Conservation (phyloP, 2,797 vertebrate genomes). For the Tachyglossus aculeatus region DNA sequence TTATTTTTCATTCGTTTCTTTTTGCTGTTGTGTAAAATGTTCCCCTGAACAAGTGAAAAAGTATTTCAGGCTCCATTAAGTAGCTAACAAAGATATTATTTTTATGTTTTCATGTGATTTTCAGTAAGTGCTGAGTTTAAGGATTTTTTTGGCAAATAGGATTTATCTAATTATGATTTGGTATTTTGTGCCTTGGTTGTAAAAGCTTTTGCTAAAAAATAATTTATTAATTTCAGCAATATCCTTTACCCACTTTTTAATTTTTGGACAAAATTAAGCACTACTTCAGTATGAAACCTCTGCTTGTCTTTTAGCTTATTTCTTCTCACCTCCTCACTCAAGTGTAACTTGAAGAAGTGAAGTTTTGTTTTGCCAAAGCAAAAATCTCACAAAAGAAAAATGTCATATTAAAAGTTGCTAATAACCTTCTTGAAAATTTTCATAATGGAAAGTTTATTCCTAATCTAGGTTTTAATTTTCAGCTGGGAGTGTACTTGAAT, state of each 20-base stretch:
- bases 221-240: background rate
- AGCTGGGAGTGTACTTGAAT: constrained; percentile 4
- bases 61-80: background rate
- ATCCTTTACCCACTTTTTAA: background rate
- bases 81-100: background rate
- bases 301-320: constrained; percentile 5
- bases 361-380: constrained; percentile 16
- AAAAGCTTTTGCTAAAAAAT: background rate
- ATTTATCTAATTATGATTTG: background rate
- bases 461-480: constrained; percentile 26
- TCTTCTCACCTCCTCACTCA: background rate
- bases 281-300: background rate
- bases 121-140: background rate
- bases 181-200: background rate
- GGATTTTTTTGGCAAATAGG: background rate
- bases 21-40: background rate
- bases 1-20: no score
- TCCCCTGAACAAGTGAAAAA: background rate
- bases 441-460: background rate
- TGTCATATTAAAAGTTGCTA: constrained; percentile 9
- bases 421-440: constrained; percentile 37
- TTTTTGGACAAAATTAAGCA: constrained; percentile 1
- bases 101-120: background rate
- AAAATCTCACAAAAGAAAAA: constrained; percentile 19
- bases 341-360: constrained; percentile 15